Percentiles rank a stretch among this genome's conserved stretches.
phyloP scores from a whole-genome alignment of 2,797 vertebrate species.

The Myioborus miniatus region DNA sequence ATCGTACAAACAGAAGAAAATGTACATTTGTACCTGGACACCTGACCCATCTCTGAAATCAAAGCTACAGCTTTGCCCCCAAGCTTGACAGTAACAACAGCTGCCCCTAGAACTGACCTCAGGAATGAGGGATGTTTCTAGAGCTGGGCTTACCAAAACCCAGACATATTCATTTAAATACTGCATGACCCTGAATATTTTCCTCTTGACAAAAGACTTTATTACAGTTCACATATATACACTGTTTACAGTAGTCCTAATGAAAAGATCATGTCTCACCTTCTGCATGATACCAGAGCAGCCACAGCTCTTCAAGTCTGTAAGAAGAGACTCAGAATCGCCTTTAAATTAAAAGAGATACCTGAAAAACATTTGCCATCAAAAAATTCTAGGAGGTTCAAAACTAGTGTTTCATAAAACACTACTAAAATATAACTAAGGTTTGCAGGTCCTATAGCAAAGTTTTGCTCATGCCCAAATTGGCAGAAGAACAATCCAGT shows the following conservation, averaged over 20 bases:
- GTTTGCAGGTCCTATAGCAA: not conserved
- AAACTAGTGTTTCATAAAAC: not conserved
- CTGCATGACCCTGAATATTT: not conserved
- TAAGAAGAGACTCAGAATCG: not conserved
- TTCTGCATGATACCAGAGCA: not conserved
- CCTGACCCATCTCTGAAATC: not conserved
- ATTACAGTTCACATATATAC: not conserved
- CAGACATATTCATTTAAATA: not conserved
- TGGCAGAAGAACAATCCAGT: not conserved
- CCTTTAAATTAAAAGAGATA: not conserved
- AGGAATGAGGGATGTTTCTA: not conserved
- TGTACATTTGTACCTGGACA: not conserved
- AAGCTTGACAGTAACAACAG: not conserved
- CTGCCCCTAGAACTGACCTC: not conserved
- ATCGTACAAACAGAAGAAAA: not conserved
- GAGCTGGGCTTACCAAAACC: not conserved
- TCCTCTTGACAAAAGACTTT: not conserved
- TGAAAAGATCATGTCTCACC: not conserved
- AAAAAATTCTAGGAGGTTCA: not conserved
- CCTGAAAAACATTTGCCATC: not conserved
- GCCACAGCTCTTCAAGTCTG: not conserved
- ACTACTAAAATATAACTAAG: not conserved
- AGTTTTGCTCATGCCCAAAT: not conserved
- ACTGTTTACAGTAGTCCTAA: not conserved
- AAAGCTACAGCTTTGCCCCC: not conserved